Conservation (phyloP, 2,797 vertebrate species). For the Sternotherus odoratus region DNA sequence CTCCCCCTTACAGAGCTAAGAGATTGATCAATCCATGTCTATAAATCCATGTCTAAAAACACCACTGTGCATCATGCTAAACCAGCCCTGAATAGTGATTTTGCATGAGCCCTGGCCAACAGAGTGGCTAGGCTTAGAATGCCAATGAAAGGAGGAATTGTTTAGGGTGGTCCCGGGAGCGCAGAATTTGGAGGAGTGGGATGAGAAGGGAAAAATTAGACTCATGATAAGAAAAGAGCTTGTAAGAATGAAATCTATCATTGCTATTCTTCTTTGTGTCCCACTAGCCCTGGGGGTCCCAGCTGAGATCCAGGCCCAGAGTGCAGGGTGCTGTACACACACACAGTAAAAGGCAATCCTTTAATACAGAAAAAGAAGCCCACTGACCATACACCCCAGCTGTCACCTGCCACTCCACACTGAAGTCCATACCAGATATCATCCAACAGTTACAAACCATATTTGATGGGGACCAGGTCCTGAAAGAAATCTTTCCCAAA, state of each 20-base stretch:
- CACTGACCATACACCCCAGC: background rate
- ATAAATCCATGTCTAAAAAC: background rate
- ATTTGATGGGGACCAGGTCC: background rate
- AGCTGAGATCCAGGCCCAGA: no score
- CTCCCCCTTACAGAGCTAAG: background rate
- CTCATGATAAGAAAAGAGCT: background rate
- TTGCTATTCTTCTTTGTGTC: background rate
- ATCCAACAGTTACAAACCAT: background rate
- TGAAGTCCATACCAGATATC: background rate
- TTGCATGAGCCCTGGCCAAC: background rate
- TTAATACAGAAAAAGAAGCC: background rate
- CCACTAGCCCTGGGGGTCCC: rapidly evolving
- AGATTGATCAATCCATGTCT: background rate
- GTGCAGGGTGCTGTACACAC: background rate
- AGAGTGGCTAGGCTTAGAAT: background rate
- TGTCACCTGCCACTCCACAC: background rate
- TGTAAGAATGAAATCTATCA: background rate
- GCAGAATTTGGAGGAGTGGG: background rate
- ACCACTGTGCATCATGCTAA: background rate
- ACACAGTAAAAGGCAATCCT: rapidly evolving
- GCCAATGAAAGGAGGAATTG: slow-evolving; percentile 10
- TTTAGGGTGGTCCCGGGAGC: background rate
- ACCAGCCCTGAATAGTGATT: background rate
- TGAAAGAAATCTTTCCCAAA: background rate
- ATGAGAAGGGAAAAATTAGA: background rate